Evolutionary conservation across 2,888 invertebrate genomes (phyloP), one percentile per base, ranked within the genome.

Genomic region (Metacarcinus magister): DNA sequence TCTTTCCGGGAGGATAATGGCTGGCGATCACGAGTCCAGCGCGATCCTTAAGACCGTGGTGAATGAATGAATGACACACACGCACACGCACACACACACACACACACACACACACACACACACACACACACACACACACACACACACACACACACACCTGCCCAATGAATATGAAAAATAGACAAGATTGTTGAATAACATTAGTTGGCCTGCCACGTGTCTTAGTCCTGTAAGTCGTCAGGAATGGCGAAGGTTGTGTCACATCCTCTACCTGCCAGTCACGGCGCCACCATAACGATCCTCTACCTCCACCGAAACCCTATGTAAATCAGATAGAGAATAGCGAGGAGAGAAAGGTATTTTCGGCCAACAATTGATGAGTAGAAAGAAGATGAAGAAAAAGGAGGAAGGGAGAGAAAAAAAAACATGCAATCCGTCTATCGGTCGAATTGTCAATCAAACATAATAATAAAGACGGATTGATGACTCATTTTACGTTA

Each of bases 51-150:
- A 75, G n/a, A n/a, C n/a, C n/a, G n/a, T n/a, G n/a, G n/a, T n/a
- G n/a, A n/a, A n/a, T n/a, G n/a, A n/a, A n/a, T n/a, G n/a, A n/a
- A n/a, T n/a, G n/a, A n/a, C 28, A 75, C 75, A 75, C 75, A 75
- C 28, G n/a, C 75, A 75, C 75, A 75, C 28, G n/a, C 75, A 75
- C 67, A 67, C 67, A 67, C 67, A 67, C 67, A 67, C 67, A 67
- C 67, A 75, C 75, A 75, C 75, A 75, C 75, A 75, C 75, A 75
- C 75, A 32, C 32, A 8, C 82, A 32, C 32, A 32, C 87, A 23
- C 75, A 23, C 75, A 23, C 75, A 23, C 75, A 23, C 75, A 23
- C 75, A 23, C 75, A 23, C 75, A 23, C 75, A 23, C 75, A 23
- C 75, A 23, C 75, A 23, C 28, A n/a, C 75, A 23, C 75, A 10